These are phyloP conservation scores for Chorisops tibialis DNA, from an alignment of 2,888 invertebrate species.

Conservation along the genomic window DNA sequence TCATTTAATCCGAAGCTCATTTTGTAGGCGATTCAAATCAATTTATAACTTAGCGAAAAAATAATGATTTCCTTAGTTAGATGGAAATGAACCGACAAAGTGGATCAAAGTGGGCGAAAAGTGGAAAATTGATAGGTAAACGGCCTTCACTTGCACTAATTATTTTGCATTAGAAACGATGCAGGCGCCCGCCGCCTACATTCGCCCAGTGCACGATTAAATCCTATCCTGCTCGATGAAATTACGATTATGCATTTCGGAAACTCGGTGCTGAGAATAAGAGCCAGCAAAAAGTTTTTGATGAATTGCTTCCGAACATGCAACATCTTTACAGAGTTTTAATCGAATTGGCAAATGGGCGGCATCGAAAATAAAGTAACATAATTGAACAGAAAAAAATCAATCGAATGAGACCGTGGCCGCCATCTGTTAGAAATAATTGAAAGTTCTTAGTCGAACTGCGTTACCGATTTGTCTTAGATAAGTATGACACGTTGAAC, in stretches of 20 bases:
- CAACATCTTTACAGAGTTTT: conserved; percentile 1
- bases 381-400: conserved; percentile 1
- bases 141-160: conserved; percentile 8
- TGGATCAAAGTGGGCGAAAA: conserved; percentile 23
- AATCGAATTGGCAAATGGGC: conserved; percentile 6
- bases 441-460: neutral
- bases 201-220: neutral
- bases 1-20: neutral
- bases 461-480: neutral
- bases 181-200: conserved; percentile 7
- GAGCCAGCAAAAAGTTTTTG: neutral
- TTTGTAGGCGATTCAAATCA: neutral
- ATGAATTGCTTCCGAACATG: conserved; percentile 10
- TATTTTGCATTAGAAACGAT: conserved; percentile 10
- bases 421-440: conserved; percentile 2
- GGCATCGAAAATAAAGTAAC: no score
- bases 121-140: conserved; percentile 23
- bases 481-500: no score
- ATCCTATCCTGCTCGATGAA: neutral
- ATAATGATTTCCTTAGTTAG: neutral
- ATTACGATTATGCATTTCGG: neutral
- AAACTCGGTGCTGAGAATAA: no score
- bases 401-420: neutral
- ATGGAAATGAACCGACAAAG: neutral
- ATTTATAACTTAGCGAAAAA: neutral